Evolutionary conservation across 2,797 vertebrate genomes (phyloP), one percentile per base, ranked within the genome.

Genomic region (Harpagifer antarcticus): DNA sequence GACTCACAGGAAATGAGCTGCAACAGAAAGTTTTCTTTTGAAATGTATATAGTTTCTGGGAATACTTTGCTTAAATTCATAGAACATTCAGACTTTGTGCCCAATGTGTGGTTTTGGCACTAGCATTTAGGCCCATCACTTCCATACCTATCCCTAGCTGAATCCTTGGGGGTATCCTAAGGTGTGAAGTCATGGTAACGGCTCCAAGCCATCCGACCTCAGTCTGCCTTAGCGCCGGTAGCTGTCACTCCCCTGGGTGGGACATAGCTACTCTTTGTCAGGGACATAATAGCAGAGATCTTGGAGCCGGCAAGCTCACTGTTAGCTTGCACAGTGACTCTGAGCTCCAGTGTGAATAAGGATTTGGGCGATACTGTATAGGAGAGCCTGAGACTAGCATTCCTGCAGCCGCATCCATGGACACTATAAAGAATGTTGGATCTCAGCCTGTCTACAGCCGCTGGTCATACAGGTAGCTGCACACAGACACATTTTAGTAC

Each of bases 381-480:
- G 65, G 52, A 71, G 53, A 75, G 58, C 48, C 13, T 12, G 15
- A 81, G 80, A 82, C 44, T 81, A 78, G 53, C 76, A 74, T 86
- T 86, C 82, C 85, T 88, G 81, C 81, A 69, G 75, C 86, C 59
- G 83, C 81, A 79, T 84, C 85, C 89, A 95, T 95, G 94, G 95
- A 96, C 63, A 86, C 87, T 16, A 58, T 92, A 70, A 94, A 93
- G 83, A 90, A 76, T 37, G 89, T 78, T 43, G 88, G 82, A 68
- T 89, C 91, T 61, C 94, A 91, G 88, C 94, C 94, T 11, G 82
- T 83, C 77, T 96, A 93, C 93, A 96, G 95, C 64, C 94, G 95
- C 86, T 96, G 95, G 95, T 95, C 95, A 1, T 96, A 96, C 94
- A 95, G 95, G 95, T 95, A 94, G 84, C 58, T 49, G 14, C 73